Conservation (phyloP, 2,888 invertebrate species). For the Arctia plantaginis region DNA sequence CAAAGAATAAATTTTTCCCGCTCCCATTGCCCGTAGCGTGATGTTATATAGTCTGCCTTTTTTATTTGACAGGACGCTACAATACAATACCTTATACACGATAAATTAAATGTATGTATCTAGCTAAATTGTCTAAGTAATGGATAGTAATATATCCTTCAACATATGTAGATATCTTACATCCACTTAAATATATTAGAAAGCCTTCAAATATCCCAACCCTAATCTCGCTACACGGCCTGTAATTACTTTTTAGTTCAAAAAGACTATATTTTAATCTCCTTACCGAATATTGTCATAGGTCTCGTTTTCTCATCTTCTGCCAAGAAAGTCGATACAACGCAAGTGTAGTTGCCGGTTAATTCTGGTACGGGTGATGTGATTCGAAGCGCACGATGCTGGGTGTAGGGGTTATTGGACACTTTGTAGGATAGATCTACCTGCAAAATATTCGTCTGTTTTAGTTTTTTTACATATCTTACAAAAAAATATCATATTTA, state of each 20-base stretch:
- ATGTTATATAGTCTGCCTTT: too few relatives aligned
- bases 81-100: too few relatives aligned
- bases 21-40: too few relatives aligned
- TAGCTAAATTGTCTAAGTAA: too few relatives aligned
- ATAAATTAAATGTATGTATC: too few relatives aligned
- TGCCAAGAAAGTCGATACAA: conserved; percentile 89
- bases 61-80: too few relatives aligned
- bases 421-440: conserved; percentile 89
- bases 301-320: conserved; percentile 88
- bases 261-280: conserved; percentile 12
- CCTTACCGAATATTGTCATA: conserved; percentile 89
- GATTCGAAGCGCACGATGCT: conserved; percentile 90
- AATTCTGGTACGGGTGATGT: conserved; percentile 89
- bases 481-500: too few relatives aligned
- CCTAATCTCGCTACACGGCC: too few relatives aligned
- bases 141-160: too few relatives aligned
- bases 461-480: not conserved
- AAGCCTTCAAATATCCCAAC: too few relatives aligned
- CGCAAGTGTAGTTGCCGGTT: conserved; percentile 91
- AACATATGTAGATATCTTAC: too few relatives aligned
- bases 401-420: conserved; percentile 89
- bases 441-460: conserved; percentile 55
- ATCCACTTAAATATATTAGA: conserved; percentile 5
- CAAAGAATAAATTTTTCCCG: too few relatives aligned
- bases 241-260: not conserved